phyloP scores from a whole-genome alignment of 2,113 vertebrate genomes.

The Myiagra hebetior region DNA sequence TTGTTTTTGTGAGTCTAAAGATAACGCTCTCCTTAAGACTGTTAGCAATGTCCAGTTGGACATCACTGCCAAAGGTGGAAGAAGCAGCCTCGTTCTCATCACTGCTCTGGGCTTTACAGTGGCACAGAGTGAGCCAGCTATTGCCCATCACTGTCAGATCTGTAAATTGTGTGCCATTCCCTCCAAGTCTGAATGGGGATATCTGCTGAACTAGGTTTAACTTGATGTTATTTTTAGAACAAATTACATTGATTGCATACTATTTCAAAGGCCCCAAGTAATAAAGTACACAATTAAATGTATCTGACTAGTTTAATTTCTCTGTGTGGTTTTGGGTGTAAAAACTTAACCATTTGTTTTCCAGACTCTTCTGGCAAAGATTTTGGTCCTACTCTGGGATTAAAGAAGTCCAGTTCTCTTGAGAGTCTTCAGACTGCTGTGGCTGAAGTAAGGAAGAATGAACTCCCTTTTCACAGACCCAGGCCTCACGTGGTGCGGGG shows the following conservation, averaged over 20 bases:
- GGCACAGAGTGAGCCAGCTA: not conserved
- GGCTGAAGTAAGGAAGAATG: conserved; percentile 88
- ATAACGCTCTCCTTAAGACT: not conserved
- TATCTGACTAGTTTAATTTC: not conserved
- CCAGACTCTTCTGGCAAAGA: conserved; percentile 75
- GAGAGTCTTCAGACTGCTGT: conserved; percentile 97
- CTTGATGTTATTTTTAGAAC: conserved; percentile 41
- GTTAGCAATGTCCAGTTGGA: not conserved
- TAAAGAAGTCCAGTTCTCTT: conserved; percentile 96
- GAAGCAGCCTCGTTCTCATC: not conserved
- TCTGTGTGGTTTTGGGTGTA: not conserved
- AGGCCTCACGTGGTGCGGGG: conserved; percentile 92
- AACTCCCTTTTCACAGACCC: conserved; percentile 92
- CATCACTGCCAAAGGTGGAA: not conserved
- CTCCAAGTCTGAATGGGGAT: not conserved
- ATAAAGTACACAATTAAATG: conserved; percentile 18
- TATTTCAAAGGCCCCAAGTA: conserved; percentile 19
- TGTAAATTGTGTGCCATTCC: not conserved
- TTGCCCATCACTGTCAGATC: not conserved
- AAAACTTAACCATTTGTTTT: conserved; percentile 20
- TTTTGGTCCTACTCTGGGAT: conserved; percentile 91
- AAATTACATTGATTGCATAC: conserved; percentile 12
- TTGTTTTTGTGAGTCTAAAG: not conserved
- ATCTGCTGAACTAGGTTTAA: conserved; percentile 12
- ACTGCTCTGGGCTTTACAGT: not conserved